Evolutionary conservation across 2,888 invertebrate species (phyloP).

Genomic region (Morpho achilles): DNA sequence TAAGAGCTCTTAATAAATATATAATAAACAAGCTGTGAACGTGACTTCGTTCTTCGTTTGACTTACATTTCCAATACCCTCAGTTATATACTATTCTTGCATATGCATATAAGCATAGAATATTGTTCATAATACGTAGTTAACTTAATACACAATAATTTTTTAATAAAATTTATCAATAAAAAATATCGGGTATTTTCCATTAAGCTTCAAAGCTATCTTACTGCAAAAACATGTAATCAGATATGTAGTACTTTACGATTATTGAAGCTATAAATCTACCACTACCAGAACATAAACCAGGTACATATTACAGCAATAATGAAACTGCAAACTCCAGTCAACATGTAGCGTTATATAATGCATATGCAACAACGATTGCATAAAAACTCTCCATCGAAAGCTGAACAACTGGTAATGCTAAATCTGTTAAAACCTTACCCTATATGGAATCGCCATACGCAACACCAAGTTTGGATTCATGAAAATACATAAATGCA

Average conservation of each 20-base stretch:
- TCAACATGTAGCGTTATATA: slow-evolving; percentile 41
- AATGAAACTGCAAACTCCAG: slow-evolving; percentile 31
- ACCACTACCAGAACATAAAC: slow-evolving; percentile 8
- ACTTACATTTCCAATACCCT: too few relatives aligned
- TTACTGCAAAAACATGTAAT: not conserved
- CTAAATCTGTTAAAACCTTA: slow-evolving; percentile 62
- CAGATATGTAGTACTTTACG: slow-evolving; percentile 1
- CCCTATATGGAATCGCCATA: slow-evolving; percentile 55
- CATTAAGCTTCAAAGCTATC: not conserved
- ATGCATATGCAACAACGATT: slow-evolving; percentile 42
- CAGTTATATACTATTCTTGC: too few relatives aligned
- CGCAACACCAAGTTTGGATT: slow-evolving; percentile 30
- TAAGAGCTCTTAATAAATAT: too few relatives aligned
- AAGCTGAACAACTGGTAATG: slow-evolving; percentile 64
- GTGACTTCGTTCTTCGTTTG: too few relatives aligned
- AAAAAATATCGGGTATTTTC: not conserved
- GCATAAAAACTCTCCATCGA: slow-evolving; percentile 65
- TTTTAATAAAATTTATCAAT: too few relatives aligned
- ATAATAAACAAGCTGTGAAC: too few relatives aligned
- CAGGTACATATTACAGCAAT: slow-evolving; percentile 24
- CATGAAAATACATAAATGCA: slow-evolving; percentile 35
- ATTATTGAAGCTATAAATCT: slow-evolving; percentile 12
- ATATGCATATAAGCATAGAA: too few relatives aligned
- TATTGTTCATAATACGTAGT: too few relatives aligned
- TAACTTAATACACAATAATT: too few relatives aligned